Conservation (phyloP, 1,140 invertebrate genomes). For the Zaprionus tsacasi region DNA sequence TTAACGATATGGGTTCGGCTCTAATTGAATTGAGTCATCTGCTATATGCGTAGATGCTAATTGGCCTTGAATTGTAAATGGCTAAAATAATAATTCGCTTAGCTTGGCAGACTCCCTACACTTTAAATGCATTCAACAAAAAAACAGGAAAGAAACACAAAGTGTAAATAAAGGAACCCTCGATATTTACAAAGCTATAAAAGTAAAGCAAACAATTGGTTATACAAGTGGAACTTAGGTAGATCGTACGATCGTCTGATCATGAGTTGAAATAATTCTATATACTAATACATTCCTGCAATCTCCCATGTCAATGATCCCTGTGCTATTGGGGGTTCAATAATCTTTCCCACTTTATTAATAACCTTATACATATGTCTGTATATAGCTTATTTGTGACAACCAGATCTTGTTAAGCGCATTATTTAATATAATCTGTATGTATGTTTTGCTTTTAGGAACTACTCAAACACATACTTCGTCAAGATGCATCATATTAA, state of each 20-base stretch:
- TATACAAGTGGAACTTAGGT: not conserved
- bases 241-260: not conserved
- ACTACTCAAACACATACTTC: constrained; percentile 46
- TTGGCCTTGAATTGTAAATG: constrained; percentile 51
- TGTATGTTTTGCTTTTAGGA: constrained; percentile 33
- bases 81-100: constrained; percentile 11
- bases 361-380: not conserved
- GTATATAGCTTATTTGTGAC: not conserved
- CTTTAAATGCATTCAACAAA: no score
- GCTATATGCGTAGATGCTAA: constrained; percentile 47
- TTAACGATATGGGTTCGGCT: not conserved
- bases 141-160: no score
- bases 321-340: not conserved
- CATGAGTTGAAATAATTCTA: not conserved
- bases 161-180: not conserved
- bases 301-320: not conserved
- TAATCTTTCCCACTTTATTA: not conserved
- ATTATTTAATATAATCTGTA: not conserved
- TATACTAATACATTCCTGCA: not conserved
- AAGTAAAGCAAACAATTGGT: not conserved
- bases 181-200: not conserved
- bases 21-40: constrained; percentile 27
- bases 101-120: not conserved
- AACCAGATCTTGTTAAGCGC: not conserved
- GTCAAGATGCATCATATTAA: constrained; percentile 58